A percentile compares a stretch with the other conserved stretches of the same genome.
Conservation (phyloP, 2,888 invertebrate species). For the Anarsia innoxiella region DNA sequence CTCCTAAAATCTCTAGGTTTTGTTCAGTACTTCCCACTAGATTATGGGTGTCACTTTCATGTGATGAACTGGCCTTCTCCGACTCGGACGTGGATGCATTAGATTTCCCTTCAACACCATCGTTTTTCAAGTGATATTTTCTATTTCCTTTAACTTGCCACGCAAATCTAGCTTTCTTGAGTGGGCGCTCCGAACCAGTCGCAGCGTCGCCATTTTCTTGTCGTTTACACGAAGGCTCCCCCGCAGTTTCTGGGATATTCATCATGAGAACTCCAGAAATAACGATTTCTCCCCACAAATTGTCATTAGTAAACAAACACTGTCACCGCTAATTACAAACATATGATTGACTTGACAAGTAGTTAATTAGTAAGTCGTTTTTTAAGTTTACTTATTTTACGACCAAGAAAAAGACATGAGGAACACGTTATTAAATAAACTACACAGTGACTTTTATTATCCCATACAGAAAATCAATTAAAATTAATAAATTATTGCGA, state of each 20-base stretch:
- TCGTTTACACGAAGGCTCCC: conserved; percentile 66
- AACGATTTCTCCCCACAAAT: conserved; percentile 26
- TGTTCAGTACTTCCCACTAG: conserved; percentile 44
- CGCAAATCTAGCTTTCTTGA: conserved; percentile 79
- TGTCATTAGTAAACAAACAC: conserved; percentile 69
- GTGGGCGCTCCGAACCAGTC: conserved; percentile 72
- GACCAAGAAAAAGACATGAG: too few species aligned
- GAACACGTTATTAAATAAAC: too few species aligned
- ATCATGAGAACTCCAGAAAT: conserved; percentile 35
- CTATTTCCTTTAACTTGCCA: conserved; percentile 83
- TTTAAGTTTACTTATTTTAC: too few species aligned
- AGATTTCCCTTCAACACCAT: conserved; percentile 29
- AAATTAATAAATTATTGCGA: too few species aligned
- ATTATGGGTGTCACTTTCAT: conserved; percentile 30
- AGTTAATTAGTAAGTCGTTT: conserved; percentile 39
- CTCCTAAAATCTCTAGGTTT: conserved; percentile 53
- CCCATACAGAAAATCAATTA: too few species aligned
- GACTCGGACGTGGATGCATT: conserved; percentile 20
- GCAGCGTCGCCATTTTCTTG: conserved; percentile 70
- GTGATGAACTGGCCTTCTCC: conserved; percentile 28
- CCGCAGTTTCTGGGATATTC: conserved; percentile 51
- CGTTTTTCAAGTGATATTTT: conserved; percentile 75
- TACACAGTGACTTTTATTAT: too few species aligned
- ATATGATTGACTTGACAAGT: conserved; percentile 67
- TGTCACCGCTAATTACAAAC: conserved; percentile 68